Evolutionary conservation across 2,888 invertebrate species (phyloP), one percentile per base, ranked within the genome.

Genomic region (Acronicta alni): DNA sequence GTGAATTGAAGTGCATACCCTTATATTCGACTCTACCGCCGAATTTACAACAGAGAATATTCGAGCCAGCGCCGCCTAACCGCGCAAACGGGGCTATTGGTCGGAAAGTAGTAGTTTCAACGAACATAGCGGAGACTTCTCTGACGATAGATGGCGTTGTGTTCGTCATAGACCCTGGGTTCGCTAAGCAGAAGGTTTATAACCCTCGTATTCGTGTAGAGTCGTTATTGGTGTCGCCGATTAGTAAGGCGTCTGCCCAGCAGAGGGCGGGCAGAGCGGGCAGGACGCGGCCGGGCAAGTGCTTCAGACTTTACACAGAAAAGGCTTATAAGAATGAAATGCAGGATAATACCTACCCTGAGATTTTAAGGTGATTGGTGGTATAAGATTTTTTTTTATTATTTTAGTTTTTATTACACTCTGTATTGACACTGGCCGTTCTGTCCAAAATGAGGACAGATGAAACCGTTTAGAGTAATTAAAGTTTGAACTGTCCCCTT

Each of bases 151-250:
- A 99, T 82, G 99, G 99, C 46, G 99, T 99, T 1, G 99, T 99
- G 12, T 99, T 99, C 87, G 99, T 99, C 10, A 99, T 99, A 83
- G 99, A 99, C 92, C 99, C 99, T 0, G 99, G 99, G 10, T 99
- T 99, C 92, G 99, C 99, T 0, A 99, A 99, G 85, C 99, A 99
- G 89, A 99, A 99, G 95, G 88, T 98, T 6, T 98, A 98, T 86
- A 98, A 98, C 85, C 98, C 98, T 0, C 94, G 98, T 5, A 92
- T 92, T 77, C 96, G 99, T 12, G 99, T 99, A 5, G 99, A 99
- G 91, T 99, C 99, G 3, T 95, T 99, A 14, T 93, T 99, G 1
- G 99, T 99, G 9, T 99, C 99, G 0, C 99, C 99, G 0, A 99
- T 99, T 73, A 99, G 99, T 85, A 99, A 99, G 94, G 99, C 99